These are phyloP conservation scores for Venustaconcha ellipsiformis DNA, from an alignment of 1,140 invertebrate genomes.

Conservation along the genomic window DNA sequence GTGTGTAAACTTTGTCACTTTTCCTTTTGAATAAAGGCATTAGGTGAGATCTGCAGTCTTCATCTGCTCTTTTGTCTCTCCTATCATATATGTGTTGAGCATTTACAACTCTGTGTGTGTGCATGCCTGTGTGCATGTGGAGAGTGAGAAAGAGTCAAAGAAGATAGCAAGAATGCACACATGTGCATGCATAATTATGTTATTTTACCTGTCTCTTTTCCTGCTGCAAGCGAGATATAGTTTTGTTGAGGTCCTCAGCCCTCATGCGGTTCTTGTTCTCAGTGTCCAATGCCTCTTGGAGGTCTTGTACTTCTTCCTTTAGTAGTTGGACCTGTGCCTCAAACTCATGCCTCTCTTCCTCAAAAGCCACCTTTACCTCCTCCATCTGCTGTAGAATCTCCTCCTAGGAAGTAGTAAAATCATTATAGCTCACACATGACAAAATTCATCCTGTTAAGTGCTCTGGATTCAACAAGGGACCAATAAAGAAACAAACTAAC, in stretches of 20 bases:
- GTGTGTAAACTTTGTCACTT: too few relatives aligned
- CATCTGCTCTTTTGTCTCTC: too few relatives aligned
- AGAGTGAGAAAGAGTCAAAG: too few relatives aligned
- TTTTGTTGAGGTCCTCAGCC: constrained; percentile 19
- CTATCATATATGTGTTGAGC: too few relatives aligned
- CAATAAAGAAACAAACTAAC: too few relatives aligned
- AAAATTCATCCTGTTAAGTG: not conserved
- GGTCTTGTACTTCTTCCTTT: constrained; percentile 16
- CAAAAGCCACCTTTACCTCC: constrained; percentile 19
- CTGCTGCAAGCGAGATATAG: constrained; percentile 17
- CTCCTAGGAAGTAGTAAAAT: constrained; percentile 4
- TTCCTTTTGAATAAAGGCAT: too few relatives aligned
- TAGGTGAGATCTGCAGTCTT: too few relatives aligned
- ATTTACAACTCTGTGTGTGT: too few relatives aligned
- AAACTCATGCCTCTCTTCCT: constrained; percentile 25
- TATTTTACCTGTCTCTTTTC: constrained; percentile 21
- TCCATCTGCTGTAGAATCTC: constrained; percentile 30
- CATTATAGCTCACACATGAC: not conserved
- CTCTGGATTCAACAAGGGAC: not conserved
- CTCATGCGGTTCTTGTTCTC: constrained; percentile 16
- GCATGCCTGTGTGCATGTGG: too few relatives aligned
- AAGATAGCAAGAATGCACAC: too few relatives aligned
- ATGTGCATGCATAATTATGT: too few relatives aligned
- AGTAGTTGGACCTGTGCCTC: constrained; percentile 17
- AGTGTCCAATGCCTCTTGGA: constrained; percentile 15